Conservation (phyloP, 1,140 invertebrate genomes). For the Ctenoplectra terminalis region DNA sequence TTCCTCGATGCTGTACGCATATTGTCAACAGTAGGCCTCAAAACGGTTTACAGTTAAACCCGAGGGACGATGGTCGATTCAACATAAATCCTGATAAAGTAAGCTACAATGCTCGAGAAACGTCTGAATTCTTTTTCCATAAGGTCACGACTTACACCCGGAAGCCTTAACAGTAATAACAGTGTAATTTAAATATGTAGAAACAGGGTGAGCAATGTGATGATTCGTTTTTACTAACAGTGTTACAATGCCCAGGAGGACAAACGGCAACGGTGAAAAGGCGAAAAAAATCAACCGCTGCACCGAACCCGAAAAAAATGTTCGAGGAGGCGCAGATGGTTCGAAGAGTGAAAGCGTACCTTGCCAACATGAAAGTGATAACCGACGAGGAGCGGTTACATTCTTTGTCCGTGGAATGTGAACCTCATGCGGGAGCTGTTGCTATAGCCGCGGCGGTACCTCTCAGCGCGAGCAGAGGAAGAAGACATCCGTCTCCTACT, state of each 20-base stretch:
- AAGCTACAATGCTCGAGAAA: no score
- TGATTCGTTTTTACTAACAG: constrained; percentile 44
- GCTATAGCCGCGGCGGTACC: constrained; percentile 83
- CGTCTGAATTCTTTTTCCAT: no score
- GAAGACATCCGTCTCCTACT: constrained; percentile 93
- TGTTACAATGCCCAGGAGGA: constrained; percentile 71
- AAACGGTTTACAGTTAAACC: no score
- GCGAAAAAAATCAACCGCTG: constrained; percentile 94
- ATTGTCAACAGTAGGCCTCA: no score
- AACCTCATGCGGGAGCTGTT: constrained; percentile 87
- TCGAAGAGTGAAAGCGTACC: constrained; percentile 96
- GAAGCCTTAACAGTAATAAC: no score
- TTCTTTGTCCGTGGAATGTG: constrained; percentile 94
- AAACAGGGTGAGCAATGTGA: not conserved
- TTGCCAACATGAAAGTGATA: constrained; percentile 95
- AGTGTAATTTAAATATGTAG: not conserved
- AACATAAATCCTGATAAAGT: no score
- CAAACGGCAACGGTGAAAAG: constrained; percentile 92
- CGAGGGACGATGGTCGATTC: no score
- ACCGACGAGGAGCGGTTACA: constrained; percentile 96
- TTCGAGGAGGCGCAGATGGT: constrained; percentile 99
- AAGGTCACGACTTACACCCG: no score
- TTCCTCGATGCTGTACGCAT: no score
- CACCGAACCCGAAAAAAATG: constrained; percentile 98
- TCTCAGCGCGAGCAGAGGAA: constrained; percentile 84